A percentile compares a stretch with the other conserved stretches of the same genome.
Evolutionary conservation across 2,113 vertebrate species (phyloP).

Genomic region (Rhinolophus ferrumequinum): DNA sequence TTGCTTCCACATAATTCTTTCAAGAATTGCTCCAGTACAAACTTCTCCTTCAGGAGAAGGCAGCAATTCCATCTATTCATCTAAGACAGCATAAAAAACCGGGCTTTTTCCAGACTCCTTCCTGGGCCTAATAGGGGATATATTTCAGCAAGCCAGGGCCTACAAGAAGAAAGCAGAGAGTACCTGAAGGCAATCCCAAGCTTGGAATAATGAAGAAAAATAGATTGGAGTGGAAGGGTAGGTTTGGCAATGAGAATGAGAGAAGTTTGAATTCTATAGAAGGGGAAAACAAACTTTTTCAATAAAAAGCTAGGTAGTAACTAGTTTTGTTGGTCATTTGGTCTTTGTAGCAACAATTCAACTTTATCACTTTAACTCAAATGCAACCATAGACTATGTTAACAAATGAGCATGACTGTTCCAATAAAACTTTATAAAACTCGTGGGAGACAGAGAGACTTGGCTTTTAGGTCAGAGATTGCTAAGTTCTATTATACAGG

Average conservation of each 20-base stretch:
- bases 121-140: neutral
- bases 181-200: neutral
- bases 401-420: neutral
- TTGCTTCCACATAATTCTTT: neutral
- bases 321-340: neutral
- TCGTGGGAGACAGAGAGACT: neutral
- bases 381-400: neutral
- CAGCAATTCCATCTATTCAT: neutral
- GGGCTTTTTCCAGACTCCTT: neutral
- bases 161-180: neutral
- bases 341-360: neutral
- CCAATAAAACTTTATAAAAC: constrained; percentile 39
- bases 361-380: neutral
- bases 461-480: neutral
- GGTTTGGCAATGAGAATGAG: neutral
- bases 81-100: neutral
- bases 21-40: neutral
- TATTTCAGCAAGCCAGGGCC: neutral
- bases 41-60: neutral
- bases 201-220: constrained; percentile 7
- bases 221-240: neutral
- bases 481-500: neutral
- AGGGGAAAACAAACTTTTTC: neutral
- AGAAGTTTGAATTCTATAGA: neutral
- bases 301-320: neutral